Base-by-base conservation (phyloP, 2,113 vertebrate genomes). In the Rhabdornis inornatus region DNA sequence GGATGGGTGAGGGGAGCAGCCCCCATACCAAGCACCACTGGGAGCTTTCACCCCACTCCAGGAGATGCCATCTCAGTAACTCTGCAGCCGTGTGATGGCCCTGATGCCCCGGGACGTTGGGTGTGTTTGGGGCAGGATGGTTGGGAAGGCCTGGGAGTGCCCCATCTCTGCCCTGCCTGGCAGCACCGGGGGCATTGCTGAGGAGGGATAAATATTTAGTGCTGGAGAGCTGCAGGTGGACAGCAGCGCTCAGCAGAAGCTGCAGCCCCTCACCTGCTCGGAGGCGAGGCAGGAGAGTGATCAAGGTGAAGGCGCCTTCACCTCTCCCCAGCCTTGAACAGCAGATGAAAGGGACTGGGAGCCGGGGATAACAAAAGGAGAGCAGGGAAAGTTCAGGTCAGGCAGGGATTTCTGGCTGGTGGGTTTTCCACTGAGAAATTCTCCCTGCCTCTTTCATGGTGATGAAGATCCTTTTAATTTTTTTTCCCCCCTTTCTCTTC, bases 281-380 rank as follows among this genome's bases (percentile, higher is more conserved):
- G 89, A 75, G 15, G 82, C 0, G 7, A 89, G 88, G 77, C 86
- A 69, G 64, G 79, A 59, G 11, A 18, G 17, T 44, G 65, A 94
- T 97, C 90, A 95, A 96, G 96, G 97, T 33, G 4, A 90, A 94
- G 84, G 42, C 10, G 7, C 68, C 90, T 94, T 94, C 87, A 71
- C 89, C 91, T 95, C 95, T 91, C 72, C 5, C 83, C 11, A 42
- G 92, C 92, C 94, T 97, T 84, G 92, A 89, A 77, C 39, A 70
- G 70, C 70, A 95, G 93, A 92, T 97, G 96, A 97, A 97, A 87
- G 56, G 35, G 90, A 79, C 87, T 92, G 75, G 93, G 93, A 97
- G 96, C 85, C 87, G 30, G 79, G 77, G 66, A 74, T 85, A 83
- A 88, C 83, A 95, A 91, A 90, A 80, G 87, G 60, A 92, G 74